Evolutionary conservation across 1,140 invertebrate genomes (phyloP).

Genomic region (Drosophila parvula): DNA sequence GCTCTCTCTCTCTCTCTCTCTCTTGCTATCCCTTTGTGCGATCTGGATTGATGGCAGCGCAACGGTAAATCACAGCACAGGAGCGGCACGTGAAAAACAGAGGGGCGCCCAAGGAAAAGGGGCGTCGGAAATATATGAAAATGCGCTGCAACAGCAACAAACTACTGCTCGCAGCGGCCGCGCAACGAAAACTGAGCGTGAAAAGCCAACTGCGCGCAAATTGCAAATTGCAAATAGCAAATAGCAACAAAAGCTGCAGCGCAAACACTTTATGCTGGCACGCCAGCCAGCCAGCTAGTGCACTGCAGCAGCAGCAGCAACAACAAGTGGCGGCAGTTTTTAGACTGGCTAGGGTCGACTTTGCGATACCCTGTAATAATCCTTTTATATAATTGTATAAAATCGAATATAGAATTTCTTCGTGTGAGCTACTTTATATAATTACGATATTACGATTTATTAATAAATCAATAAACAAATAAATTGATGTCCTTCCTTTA

Average conservation of each 20-base stretch:
- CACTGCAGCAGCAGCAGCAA: conserved; percentile 26
- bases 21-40: neutral
- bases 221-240: conserved; percentile 49
- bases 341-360: neutral
- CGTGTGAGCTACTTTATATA: no score
- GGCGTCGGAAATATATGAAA: neutral
- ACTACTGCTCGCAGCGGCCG: conserved; percentile 74
- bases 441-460: no score
- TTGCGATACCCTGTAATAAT: neutral
- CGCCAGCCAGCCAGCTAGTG: conserved; percentile 13
- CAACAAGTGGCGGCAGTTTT: conserved; percentile 20
- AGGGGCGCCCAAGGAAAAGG: conserved; percentile 3
- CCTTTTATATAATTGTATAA: no score
- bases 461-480: no score
- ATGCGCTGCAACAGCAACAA: conserved; percentile 48
- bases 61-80: conserved; percentile 14
- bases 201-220: conserved; percentile 64
- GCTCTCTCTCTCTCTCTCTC: neutral
- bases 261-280: conserved; percentile 74
- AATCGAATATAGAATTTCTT: no score
- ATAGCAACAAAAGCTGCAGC: conserved; percentile 75
- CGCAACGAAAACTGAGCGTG: conserved; percentile 74
- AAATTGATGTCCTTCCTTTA: no score
- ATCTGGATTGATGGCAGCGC: neutral
- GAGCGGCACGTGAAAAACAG: neutral